A percentile compares a stretch with the other conserved stretches of the same genome.
Conservation (phyloP, 2,113 vertebrate species). For the Malurus melanocephalus region DNA sequence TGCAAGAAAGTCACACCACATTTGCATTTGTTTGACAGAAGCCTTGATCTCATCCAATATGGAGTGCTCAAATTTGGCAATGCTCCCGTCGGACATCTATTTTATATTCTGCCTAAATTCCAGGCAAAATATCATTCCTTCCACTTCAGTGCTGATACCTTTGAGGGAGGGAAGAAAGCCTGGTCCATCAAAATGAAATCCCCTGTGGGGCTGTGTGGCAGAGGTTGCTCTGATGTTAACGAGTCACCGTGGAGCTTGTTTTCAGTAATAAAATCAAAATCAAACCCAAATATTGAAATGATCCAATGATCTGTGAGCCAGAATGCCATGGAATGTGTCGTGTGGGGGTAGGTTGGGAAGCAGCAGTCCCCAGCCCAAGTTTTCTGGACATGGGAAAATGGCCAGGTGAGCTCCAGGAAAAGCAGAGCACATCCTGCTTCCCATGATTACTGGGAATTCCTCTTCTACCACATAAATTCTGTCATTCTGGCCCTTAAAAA, state of each 20-base stretch:
- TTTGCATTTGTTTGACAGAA: conserved; percentile 23
- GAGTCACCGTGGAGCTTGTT: not conserved
- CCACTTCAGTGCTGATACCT: not conserved
- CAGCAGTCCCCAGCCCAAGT: not conserved
- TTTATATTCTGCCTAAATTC: not conserved
- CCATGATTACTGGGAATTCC: not conserved
- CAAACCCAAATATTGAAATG: not conserved
- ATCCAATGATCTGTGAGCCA: not conserved
- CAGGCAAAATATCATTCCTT: conserved; percentile 3
- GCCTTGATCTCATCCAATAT: not conserved
- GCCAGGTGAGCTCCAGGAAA: not conserved
- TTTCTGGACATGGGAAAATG: not conserved
- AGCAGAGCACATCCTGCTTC: not conserved
- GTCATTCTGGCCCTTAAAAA: not conserved
- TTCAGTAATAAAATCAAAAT: not conserved
- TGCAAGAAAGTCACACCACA: not conserved
- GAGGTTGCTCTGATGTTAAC: conserved; percentile 42
- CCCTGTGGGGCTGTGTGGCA: not conserved
- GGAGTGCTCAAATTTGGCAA: not conserved
- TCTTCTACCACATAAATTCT: not conserved
- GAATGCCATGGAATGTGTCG: not conserved
- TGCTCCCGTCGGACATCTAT: not conserved
- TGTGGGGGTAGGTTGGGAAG: not conserved
- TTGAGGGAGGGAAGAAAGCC: not conserved
- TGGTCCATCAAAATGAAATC: not conserved